These are phyloP conservation scores for Anthoscopus minutus DNA, from an alignment of 2,113 vertebrate species.

Conservation along the genomic window DNA sequence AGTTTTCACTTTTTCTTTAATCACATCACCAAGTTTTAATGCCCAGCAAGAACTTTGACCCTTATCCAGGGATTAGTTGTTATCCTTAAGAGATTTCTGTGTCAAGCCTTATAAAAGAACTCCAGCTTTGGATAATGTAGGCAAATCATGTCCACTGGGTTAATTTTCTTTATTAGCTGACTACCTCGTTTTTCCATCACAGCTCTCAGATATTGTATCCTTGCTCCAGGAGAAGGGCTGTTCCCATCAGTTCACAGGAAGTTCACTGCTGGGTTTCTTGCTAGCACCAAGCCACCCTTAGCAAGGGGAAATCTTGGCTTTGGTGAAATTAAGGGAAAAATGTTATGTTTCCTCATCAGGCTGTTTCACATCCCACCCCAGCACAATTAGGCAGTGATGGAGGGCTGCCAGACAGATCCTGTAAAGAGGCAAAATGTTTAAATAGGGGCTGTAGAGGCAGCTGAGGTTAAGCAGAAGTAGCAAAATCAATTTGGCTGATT, in stretches of 20 bases:
- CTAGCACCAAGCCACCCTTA: background rate
- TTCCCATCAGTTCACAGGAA: slow-evolving; percentile 23
- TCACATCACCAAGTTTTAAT: slow-evolving; percentile 44
- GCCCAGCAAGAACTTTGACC: slow-evolving; percentile 47
- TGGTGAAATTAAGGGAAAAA: background rate
- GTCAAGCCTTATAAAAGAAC: background rate
- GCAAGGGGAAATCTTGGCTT: background rate
- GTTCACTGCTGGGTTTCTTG: background rate
- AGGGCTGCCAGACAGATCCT: background rate
- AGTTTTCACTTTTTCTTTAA: slow-evolving; percentile 49
- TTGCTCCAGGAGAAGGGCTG: background rate
- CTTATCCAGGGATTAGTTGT: slow-evolving; percentile 42
- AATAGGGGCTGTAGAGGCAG: background rate
- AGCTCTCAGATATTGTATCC: background rate
- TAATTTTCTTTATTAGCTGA: slow-evolving; percentile 52
- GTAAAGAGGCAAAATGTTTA: background rate
- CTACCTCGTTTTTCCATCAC: background rate
- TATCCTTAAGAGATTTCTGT: slow-evolving; percentile 40
- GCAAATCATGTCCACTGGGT: slow-evolving; percentile 20
- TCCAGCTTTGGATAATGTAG: background rate
- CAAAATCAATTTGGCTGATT: background rate
- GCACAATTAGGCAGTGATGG: background rate
- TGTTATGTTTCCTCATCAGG: background rate
- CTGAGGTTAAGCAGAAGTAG: background rate
- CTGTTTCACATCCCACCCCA: background rate